Evolutionary conservation across 1,140 invertebrate species (phyloP), one percentile per base, ranked within the genome.

Genomic region (Gonioctena quinquepunctata): DNA sequence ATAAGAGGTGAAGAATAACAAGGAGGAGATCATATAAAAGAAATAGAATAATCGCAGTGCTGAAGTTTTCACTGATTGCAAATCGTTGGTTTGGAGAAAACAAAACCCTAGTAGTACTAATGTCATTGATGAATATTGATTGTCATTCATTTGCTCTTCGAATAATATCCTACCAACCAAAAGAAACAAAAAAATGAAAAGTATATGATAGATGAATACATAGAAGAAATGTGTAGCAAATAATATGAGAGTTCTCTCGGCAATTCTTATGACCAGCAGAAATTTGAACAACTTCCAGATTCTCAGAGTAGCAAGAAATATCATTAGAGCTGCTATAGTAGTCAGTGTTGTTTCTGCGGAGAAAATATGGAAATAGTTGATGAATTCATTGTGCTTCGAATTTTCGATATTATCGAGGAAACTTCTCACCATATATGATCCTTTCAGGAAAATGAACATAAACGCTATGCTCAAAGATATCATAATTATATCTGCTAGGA

Each of bases 261-360:
- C 68, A 3, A 76, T 64, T 62, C 69, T 69, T 8, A 78, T 65
- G 27, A 76, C 71, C 6, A 71, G 21, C 26, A 72, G 56, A 62
- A 76, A 76, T 33, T 74, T 69, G 13, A 76, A 49, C 50, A 78
- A 23, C 48, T 78, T 78, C 76, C 76, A 78, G 2, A 78, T 19
- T 13, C 76, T 61, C 7, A 78, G 33, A 3, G 76, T 78, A 1
- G 76, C 69, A 8, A 76, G 22, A 59, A 72, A 75, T 11, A 78
- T 69, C 21, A 78, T 61, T 18, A 54, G 33, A 1, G 70, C 72
- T 18, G 70, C 68, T 8, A 78, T 52, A 1, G 64, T 8, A 13
- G 68, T 71, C 2, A 78, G 67, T 16, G 57, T 27, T 19, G 57
- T 56, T 28, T 76, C 72, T 0, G 65, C 69, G 4, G 26, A 64